A percentile compares a stretch with the other conserved stretches of the same genome.
These are phyloP conservation scores for Altica lythri DNA, from an alignment of 2,888 invertebrate species.

Conservation along the genomic window DNA sequence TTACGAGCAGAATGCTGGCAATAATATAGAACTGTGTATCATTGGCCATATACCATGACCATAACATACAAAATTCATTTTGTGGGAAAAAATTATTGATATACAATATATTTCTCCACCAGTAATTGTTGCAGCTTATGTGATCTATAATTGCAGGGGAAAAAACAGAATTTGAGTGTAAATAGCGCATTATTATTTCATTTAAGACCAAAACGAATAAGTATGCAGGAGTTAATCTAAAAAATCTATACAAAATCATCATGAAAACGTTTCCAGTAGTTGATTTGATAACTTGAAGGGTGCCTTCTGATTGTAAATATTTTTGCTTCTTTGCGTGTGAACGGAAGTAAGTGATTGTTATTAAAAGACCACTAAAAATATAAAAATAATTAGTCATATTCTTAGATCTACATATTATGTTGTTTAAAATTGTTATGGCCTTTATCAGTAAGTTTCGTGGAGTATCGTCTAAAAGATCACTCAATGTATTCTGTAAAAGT, in stretches of 20 bases:
- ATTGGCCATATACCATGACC: conserved; percentile 84
- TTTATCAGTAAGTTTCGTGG: too few species aligned
- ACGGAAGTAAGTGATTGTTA: conserved; percentile 73
- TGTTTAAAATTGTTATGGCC: too few species aligned
- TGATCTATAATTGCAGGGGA: conserved; percentile 73
- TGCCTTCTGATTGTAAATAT: conserved; percentile 46
- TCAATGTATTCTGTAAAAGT: too few species aligned
- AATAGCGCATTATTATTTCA: conserved; percentile 72
- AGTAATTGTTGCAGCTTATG: conserved; percentile 73
- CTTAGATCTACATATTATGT: too few species aligned
- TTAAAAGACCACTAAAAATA: conserved; percentile 69
- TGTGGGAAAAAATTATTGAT: conserved; percentile 80
- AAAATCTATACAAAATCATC: conserved; percentile 67
- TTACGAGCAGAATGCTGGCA: conserved; percentile 67
- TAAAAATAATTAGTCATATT: too few species aligned
- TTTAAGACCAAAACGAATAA: conserved; percentile 77
- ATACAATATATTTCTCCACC: conserved; percentile 86
- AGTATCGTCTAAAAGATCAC: too few species aligned
- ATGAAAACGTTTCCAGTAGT: conserved; percentile 56
- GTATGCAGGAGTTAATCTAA: conserved; percentile 81
- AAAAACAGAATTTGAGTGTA: conserved; percentile 70
- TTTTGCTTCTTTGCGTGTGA: conserved; percentile 63
- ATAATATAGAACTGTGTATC: conserved; percentile 79
- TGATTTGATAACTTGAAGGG: conserved; percentile 57
- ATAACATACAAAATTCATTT: conserved; percentile 78